Evolutionary conservation across 2,888 invertebrate species (phyloP), one percentile per base, ranked within the genome.

Genomic region (Apoderus coryli): DNA sequence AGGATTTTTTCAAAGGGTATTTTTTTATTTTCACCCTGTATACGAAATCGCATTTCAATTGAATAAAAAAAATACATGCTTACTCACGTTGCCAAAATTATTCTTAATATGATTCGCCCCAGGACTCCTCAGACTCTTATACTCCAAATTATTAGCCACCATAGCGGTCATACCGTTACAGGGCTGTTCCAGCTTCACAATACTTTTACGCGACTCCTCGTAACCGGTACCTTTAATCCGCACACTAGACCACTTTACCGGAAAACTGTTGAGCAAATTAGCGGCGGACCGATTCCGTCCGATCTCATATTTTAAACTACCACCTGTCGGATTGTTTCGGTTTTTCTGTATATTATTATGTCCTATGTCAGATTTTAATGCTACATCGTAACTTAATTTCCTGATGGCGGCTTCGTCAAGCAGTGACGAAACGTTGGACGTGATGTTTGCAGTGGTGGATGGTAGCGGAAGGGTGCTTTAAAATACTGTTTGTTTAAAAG

Each of bases 181-280:
- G 41, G 69, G 67, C n/a, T n/a, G n/a, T 60, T 72, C 72, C 44
- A 72, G 63, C 49, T 69, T 69, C 42, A 72, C 70, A 44, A 69
- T 60, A 53, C 69, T 61, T n/a, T n/a, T n/a, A n/a, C n/a, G n/a
- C 44, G 69, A 69, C 51, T 71, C 71, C 43, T 68, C 67, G 54
- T 65, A 69, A 41, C 69, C 66, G 40, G 69, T 69, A 48, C 71
- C 71, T 52, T 64, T 67, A 40, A 72, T 69, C 41, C 71, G 63
- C 44, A 72, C 71, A 42, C 71, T 71, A 44, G 70, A 70, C 63
- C 71, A 72, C 60, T 70, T 70, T 29, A 69, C 59, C 44, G 68
- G 54, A 34, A 53, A 47, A 13, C 32, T 31, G 19, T 46, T 48
- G 16, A 55, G 49, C 31, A 54, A 35, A 37, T 49, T 56, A 11